Base-by-base conservation (phyloP, 2,888 invertebrate species). In the Isoperla grammatica region DNA sequence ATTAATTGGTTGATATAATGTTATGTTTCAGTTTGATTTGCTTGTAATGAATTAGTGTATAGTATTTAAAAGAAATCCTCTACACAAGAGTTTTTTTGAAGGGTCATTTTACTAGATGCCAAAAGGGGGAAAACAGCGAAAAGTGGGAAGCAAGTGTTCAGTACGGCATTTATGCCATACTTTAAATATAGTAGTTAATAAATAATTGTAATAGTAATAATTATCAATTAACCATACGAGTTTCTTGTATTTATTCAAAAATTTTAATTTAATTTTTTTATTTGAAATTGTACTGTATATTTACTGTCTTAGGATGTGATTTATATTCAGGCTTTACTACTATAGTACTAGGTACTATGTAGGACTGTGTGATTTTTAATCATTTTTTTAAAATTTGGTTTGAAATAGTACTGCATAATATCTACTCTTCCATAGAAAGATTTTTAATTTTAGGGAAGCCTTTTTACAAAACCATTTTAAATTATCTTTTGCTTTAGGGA, bases 401-500 rank as follows among this genome's bases (percentile, higher is more conserved):
- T 22, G 23, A 48, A 48, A 20, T 48, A 22, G 48, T 48, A 48
- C 48, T 48, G n/a, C 23, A 48, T 22, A 15, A 48, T n/a, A 17
- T 20, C 48, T 48, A 48, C 20, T 48, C 17, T 48, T 48, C 22
- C 48, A 48, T 48, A 48, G 23, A 17, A 20, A 20, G 20, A 22
- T 20, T 22, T 48, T 48, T 15, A 48, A 8, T 22, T 48, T 48
- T 48, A 48, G n/a, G 23, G 19, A 48, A 20, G 5, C 12, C 23
- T 20, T 48, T 48, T 48, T 22, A 48, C 20, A 48, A 22, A 48
- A n/a, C 20, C 48, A 48, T 48, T 48, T 48, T 48, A 48, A n/a
- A 20, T 48, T 48, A 22, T 48, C 13, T 29, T 29, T 29, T 29
- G 29, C 29, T 29, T 29, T 29, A 29, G 29, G 29, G 29, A 29